Percentiles rank a stretch among this genome's conserved stretches.
phyloP scores from a whole-genome alignment of 2,113 vertebrate genomes.

The Gymnorhina tibicen region DNA sequence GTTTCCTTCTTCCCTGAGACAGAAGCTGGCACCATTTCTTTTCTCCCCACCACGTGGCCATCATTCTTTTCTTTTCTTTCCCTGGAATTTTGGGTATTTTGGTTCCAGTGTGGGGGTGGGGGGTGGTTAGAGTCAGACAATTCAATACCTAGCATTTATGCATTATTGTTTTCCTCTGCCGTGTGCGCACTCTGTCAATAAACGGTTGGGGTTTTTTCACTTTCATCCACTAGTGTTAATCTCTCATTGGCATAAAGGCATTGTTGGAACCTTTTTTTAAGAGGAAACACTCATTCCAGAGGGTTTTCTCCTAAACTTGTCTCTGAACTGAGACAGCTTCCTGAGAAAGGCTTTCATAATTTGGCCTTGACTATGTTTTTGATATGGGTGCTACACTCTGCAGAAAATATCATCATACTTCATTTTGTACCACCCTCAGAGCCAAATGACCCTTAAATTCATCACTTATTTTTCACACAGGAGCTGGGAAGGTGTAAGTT shows the following conservation, averaged over 20 bases:
- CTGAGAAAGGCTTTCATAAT: neutral
- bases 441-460: neutral
- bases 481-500: neutral
- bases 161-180: neutral
- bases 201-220: fast-evolving
- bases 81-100: neutral
- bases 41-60: fast-evolving
- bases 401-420: neutral
- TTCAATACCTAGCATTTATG: neutral
- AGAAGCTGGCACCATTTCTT: neutral
- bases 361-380: neutral
- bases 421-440: neutral
- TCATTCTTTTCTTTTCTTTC: neutral
- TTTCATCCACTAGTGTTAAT: neutral
- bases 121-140: neutral
- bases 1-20: neutral
- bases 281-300: neutral
- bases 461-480: neutral
- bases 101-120: fast-evolving
- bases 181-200: neutral
- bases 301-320: neutral
- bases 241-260: neutral
- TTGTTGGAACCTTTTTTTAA: neutral
- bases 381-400: neutral
- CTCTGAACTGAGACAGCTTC: neutral